Base-by-base conservation (phyloP, 2,113 vertebrate genomes). In the Aplodontia rufa region DNA sequence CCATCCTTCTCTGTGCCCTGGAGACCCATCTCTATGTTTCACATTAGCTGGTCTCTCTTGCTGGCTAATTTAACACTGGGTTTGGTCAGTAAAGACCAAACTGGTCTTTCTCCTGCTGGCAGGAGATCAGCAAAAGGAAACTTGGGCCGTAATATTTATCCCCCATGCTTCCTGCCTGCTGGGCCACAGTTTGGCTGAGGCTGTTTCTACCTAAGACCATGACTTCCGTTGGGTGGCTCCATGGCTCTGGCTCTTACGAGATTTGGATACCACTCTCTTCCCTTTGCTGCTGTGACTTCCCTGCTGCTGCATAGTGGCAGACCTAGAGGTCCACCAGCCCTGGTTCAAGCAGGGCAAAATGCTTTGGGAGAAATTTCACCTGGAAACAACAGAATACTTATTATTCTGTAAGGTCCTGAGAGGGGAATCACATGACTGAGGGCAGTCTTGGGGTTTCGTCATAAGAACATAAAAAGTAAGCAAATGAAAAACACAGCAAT, bases 401-500 rank as follows among this genome's bases (percentile, higher is more conserved):
- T 79, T 62, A 28, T 93, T 35, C 16, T 88, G 88, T 20, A 83
- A 75, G 58, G 20, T 91, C 35, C 51, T 79, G 30, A 91, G 32
- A 26, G 30, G 71, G 80, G 53, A 83, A 71, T 78, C 11, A 32
- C 19, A 60, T 4, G 95, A 51, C 16, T 51, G 37, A 85, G 40
- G 60, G 35, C 12, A 71, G 35, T 45, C 69, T 64, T 89, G 32
- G 32, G 28, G 45, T 76, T 83, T 90, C 84, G 22, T 79, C 30
- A 47, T 14, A 82, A 58, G 45, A 86, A 37, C 42, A 72, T 53
- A 86, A 95, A 94, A 91, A 93, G 40, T 26, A 90, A 90, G 53
- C 14, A 95, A 79, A 80, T 80, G 62, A 79, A 74, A 78, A 88
- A 58, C 14, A 24, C 82, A 89, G 30, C 1, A 81, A 53, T 90